A percentile compares a stretch with the other conserved stretches of the same genome.
Evolutionary conservation across 1,140 invertebrate genomes (phyloP).

Genomic region (Ephestia elutella): DNA sequence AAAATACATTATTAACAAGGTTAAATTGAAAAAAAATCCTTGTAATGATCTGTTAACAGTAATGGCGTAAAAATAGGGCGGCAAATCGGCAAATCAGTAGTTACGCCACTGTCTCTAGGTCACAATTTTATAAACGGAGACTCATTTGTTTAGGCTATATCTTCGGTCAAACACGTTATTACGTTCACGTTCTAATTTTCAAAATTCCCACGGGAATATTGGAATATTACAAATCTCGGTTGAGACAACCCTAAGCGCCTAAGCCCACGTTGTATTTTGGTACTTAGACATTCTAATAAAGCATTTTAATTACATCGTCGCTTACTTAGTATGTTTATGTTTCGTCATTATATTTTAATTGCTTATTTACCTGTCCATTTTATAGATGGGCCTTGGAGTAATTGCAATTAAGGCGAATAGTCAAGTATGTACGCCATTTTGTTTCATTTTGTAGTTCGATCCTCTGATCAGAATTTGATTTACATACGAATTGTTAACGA

Average conservation of each 20-base stretch:
- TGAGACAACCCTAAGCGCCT: neutral
- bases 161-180: too few relatives aligned
- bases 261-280: neutral
- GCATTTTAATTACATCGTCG: neutral
- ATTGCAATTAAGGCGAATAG: neutral
- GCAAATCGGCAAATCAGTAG: too few relatives aligned
- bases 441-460: neutral
- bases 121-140: too few relatives aligned
- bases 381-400: constrained; percentile 16
- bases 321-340: constrained; percentile 1
- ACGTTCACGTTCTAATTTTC: too few relatives aligned
- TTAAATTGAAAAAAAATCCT: too few relatives aligned
- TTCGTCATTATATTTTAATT: constrained; percentile 4
- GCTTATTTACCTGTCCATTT: constrained; percentile 11
- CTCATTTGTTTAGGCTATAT: too few relatives aligned
- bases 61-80: too few relatives aligned
- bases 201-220: too few relatives aligned
- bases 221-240: neutral
- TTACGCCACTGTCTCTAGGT: too few relatives aligned
- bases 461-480: neutral
- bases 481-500: too few relatives aligned
- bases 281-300: constrained; percentile 5
- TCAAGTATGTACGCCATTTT: neutral
- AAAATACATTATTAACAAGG: too few relatives aligned
- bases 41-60: too few relatives aligned